Evolutionary conservation across 92 coral and sea anemone genomes (phyloP).

Genomic region (Galaxea fascicularis): DNA sequence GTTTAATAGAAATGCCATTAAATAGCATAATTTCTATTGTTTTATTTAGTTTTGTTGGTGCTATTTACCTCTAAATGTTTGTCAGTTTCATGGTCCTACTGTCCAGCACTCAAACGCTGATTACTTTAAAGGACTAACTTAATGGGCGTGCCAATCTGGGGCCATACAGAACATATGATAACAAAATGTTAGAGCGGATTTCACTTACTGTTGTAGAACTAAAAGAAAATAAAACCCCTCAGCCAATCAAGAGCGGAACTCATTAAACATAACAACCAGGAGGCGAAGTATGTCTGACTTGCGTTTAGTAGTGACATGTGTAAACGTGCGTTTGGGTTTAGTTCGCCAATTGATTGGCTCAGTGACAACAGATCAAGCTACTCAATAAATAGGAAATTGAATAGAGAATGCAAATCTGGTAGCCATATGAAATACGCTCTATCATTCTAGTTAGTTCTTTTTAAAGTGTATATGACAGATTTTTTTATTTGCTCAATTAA

Average conservation of each 20-base stretch:
- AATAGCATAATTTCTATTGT: constrained; percentile 7
- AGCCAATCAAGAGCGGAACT: constrained; percentile 2
- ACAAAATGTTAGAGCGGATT: constrained; percentile 8
- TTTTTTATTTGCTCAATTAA: no score
- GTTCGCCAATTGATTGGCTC: constrained; percentile 41
- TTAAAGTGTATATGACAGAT: no score
- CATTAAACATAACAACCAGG: constrained; percentile 2
- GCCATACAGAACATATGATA: constrained; percentile 2
- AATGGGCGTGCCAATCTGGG: no score
- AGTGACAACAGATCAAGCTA: constrained; percentile 26
- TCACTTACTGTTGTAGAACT: constrained; percentile 10
- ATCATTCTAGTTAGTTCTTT: neutral
- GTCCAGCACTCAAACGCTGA: constrained; percentile 7
- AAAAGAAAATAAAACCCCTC: neutral
- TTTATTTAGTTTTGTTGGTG: constrained; percentile 18
- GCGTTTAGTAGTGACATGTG: constrained; percentile 22
- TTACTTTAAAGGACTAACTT: neutral
- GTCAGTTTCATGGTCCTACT: neutral
- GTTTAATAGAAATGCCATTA: constrained; percentile 40
- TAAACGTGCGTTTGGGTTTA: constrained; percentile 28
- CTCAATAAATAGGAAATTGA: constrained; percentile 5
- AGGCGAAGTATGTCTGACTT: constrained; percentile 9
- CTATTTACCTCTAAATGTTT: constrained; percentile 21
- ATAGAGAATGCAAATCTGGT: neutral
- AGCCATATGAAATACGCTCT: neutral